Evolutionary conservation across 2,888 invertebrate species (phyloP).

Genomic region (Drosophila acutilabella): DNA sequence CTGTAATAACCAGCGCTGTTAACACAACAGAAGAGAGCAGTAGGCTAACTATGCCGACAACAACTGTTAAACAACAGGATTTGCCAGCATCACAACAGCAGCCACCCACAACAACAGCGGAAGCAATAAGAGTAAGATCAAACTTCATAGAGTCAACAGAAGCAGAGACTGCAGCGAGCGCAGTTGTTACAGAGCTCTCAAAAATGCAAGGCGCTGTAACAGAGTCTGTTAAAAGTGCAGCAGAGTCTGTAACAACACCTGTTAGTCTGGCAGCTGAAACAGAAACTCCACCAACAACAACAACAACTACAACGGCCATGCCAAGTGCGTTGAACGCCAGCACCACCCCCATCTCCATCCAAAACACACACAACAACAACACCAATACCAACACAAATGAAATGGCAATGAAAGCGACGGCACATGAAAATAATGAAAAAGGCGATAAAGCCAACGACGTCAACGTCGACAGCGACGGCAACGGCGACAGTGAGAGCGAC

Average conservation of each 20-base stretch:
- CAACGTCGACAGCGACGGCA: slow-evolving; percentile 24
- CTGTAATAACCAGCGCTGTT: slow-evolving; percentile 11
- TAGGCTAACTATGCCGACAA: neutral
- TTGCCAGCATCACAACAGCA: neutral
- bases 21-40: slow-evolving; percentile 6
- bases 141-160: slow-evolving; percentile 1
- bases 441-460: slow-evolving; percentile 52
- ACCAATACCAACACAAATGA: slow-evolving; percentile 39
- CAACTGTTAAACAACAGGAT: neutral
- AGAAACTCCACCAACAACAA: slow-evolving; percentile 29
- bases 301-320: slow-evolving; percentile 33
- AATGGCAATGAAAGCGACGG: slow-evolving; percentile 64
- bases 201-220: slow-evolving; percentile 4
- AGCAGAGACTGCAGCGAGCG: neutral
- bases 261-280: slow-evolving; percentile 38
- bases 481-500: slow-evolving; percentile 15
- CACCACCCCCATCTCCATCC: slow-evolving; percentile 47
- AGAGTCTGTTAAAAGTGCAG: slow-evolving; percentile 6
- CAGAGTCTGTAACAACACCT: slow-evolving; percentile 16
- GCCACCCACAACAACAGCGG: slow-evolving; percentile 2
- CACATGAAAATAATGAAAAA: slow-evolving; percentile 55
- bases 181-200: slow-evolving; percentile 22
- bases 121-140: slow-evolving; percentile 14
- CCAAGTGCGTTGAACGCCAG: slow-evolving; percentile 57
- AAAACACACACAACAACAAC: slow-evolving; percentile 19